Base-by-base conservation (phyloP, 1,140 invertebrate genomes). In the Pachypeltis micranthus region DNA sequence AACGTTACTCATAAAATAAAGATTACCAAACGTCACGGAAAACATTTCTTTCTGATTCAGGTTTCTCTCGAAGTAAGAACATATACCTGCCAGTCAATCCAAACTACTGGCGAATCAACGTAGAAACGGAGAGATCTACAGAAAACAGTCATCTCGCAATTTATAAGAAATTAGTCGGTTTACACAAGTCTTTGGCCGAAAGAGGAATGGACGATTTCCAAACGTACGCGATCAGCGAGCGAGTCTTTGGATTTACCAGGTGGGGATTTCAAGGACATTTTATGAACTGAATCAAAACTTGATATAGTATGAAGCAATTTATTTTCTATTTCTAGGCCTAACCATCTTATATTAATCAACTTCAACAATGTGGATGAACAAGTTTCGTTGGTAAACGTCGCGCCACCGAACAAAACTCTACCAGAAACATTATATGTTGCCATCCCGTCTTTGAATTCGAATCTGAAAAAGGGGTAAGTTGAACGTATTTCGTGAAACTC, bases 71-170 rank as follows among this genome's bases (percentile, higher is more conserved):
- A 3, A 59, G 10, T 12, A 10, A 7, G 12, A 59, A 21, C 3
- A 3, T 86, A 0, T 91, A 88, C 85, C 70, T 91, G 16, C 86
- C 87, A 1, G 70, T 86, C 0, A 76, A 80, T 66, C 65, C 74
- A 1, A 75, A 82, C 65, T 85, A 80, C 65, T 59, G 64, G 14
- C 67, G 67, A 0, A 66, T 74, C 25, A 84, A 84, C 67, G 78
- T 81, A 0, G 68, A 78, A 28, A 27, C n/a, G 3, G 23, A 58
- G 25, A 27, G 27, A 24, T 16, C 14, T 2, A 58, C 19, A 2
- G 56, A 24, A 2, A 58, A 58, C 14, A 58, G 56, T 25, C 56
- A 58, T 29, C 23, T 58, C 7, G 27, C 2, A 24, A 27, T 27
- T 14, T 58, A 58, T 19, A 58, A 58, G 25, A 58, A 25, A 19